Evolutionary conservation across 2,797 vertebrate genomes (phyloP).

Genomic region (Muraenolepis orangiensis): DNA sequence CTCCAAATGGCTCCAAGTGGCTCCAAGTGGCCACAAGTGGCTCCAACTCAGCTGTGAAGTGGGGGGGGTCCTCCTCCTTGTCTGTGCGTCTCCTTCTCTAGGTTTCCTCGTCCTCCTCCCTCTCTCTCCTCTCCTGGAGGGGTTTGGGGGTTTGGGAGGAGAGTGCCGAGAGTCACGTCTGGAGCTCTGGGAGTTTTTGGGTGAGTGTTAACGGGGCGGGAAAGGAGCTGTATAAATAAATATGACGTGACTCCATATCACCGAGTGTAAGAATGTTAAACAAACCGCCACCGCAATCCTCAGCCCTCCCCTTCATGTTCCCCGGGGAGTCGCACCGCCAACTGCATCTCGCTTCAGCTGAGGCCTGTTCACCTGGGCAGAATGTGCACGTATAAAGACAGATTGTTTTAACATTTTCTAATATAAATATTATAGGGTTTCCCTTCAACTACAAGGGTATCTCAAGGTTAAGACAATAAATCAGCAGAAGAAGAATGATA

Average conservation of each 20-base stretch:
- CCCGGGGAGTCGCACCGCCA: not conserved
- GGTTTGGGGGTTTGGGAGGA: no score
- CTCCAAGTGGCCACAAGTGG: no score
- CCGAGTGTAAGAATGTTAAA: conserved; percentile 8
- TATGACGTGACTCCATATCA: not conserved
- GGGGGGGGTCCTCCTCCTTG: not conserved
- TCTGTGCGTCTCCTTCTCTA: no score
- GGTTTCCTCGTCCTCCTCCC: not conserved
- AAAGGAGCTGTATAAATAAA: not conserved
- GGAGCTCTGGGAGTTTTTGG: not conserved
- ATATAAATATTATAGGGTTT: not conserved
- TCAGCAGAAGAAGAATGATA: not conserved
- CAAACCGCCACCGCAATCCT: not conserved
- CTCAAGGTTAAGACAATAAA: not conserved
- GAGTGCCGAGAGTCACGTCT: not conserved
- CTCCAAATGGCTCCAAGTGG: conserved; percentile 30
- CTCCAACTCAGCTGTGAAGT: not conserved
- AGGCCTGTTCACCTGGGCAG: not conserved
- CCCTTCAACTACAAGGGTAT: not conserved
- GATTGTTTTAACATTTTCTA: not conserved
- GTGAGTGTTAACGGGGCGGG: not conserved
- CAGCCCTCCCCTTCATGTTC: not conserved
- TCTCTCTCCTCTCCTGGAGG: no score
- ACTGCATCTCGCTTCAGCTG: not conserved
- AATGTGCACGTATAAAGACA: no score